phyloP scores from a whole-genome alignment of 1,140 invertebrate species.

The Centruroides sculpturatus region DNA sequence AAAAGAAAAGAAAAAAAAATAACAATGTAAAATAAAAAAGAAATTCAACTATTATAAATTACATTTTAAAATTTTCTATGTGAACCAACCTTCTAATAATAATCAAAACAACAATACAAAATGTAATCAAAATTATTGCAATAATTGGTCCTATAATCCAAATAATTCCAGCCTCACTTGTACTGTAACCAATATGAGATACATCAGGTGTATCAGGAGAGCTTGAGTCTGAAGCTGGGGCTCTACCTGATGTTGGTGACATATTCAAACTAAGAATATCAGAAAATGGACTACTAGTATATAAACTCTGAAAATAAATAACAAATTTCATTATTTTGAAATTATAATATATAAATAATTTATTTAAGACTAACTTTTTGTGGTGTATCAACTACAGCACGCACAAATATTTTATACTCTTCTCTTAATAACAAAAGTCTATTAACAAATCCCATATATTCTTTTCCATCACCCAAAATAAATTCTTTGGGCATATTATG shows the following conservation, averaged over 20 bases:
- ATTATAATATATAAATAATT: not conserved
- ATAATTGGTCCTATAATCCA: conserved; percentile 12
- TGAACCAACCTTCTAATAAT: not conserved
- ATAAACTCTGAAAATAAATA: conserved; percentile 48
- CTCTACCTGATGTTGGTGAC: conserved; percentile 10
- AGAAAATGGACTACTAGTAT: conserved; percentile 91
- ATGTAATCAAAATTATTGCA: conserved; percentile 7
- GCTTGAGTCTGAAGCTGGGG: conserved; percentile 4
- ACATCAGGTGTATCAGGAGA: conserved; percentile 10
- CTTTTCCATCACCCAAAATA: conserved; percentile 70
- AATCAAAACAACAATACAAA: not conserved
- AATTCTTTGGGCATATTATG: conserved; percentile 83
- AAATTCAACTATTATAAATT: too few relatives aligned
- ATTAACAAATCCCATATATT: conserved; percentile 78
- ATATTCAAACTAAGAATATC: conserved; percentile 63
- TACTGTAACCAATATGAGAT: conserved; percentile 5
- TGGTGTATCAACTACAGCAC: conserved; percentile 86
- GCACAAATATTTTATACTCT: conserved; percentile 79
- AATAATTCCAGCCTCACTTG: conserved; percentile 7
- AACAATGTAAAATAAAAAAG: not conserved
- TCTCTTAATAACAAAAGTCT: conserved; percentile 63
- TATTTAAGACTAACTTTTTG: conserved; percentile 47
- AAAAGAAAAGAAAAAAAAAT: too few relatives aligned
- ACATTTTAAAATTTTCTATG: not conserved
- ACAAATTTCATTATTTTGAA: not conserved